Conservation (phyloP, 2,888 invertebrate genomes). For the Mythimna lalbum region DNA sequence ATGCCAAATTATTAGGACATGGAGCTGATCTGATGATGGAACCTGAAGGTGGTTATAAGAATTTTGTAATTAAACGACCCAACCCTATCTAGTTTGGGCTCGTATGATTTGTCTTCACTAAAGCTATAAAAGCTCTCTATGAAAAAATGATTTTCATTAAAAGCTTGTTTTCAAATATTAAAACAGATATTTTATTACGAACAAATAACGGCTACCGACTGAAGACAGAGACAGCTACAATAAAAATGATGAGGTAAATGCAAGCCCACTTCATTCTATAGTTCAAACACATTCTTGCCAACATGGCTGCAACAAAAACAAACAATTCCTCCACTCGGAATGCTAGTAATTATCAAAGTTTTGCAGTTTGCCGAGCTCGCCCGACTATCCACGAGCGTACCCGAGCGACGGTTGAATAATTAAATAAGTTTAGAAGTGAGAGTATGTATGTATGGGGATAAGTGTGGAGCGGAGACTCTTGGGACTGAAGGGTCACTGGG, state of each 20-base stretch:
- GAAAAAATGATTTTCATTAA: too few species aligned
- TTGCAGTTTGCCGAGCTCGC: constrained; percentile 40
- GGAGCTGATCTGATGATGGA: too few species aligned
- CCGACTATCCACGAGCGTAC: constrained; percentile 39
- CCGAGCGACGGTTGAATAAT: constrained; percentile 64
- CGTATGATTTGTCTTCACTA: too few species aligned
- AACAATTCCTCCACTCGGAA: constrained; percentile 39
- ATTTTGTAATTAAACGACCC: too few species aligned
- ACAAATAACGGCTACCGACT: not conserved
- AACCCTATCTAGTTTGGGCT: too few species aligned
- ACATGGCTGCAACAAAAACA: constrained; percentile 54
- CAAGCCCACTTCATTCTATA: not conserved
- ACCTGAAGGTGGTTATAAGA: too few species aligned
- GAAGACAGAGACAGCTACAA: too few species aligned
- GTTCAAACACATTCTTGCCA: constrained; percentile 27
- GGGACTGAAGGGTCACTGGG: constrained; percentile 28
- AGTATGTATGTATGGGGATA: constrained; percentile 29
- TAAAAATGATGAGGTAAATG: not conserved
- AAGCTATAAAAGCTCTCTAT: too few species aligned
- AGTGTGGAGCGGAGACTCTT: constrained; percentile 21
- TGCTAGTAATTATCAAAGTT: constrained; percentile 60
- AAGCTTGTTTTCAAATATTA: too few species aligned
- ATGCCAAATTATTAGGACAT: too few species aligned
- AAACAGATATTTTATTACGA: too few species aligned
- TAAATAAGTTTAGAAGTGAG: constrained; percentile 70